phyloP scores from a whole-genome alignment of 2,797 vertebrate genomes.

The Falco columbarius region DNA sequence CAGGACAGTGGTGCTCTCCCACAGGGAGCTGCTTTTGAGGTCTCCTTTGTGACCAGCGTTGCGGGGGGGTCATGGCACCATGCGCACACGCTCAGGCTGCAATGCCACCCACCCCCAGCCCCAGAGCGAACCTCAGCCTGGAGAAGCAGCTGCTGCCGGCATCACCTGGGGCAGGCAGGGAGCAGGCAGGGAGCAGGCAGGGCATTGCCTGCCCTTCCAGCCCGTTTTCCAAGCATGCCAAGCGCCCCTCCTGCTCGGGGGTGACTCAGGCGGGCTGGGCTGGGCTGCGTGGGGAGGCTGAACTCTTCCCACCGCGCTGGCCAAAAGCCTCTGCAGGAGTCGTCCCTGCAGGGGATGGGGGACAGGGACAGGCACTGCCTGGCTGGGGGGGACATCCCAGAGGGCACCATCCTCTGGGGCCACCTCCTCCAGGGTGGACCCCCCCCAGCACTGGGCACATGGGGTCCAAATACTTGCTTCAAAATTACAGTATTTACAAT shows the following conservation, averaged over 20 bases:
- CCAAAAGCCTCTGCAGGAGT: constrained; percentile 1
- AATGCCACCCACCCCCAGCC: not conserved
- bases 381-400: not conserved
- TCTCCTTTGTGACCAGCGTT: not conserved
- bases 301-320: not conserved
- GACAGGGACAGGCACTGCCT: not conserved
- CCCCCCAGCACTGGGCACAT: not conserved
- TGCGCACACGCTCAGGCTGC: rapidly evolving
- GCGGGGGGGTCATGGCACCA: rapidly evolving
- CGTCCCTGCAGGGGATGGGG: not conserved
- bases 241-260: not conserved
- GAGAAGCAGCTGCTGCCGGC: rapidly evolving
- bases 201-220: not conserved
- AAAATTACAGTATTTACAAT: rapidly evolving
- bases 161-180: not conserved
- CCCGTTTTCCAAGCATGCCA: not conserved
- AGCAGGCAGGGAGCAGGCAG: not conserved
- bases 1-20: not conserved
- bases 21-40: not conserved
- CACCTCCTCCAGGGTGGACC: not conserved
- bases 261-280: not conserved
- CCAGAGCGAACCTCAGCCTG: not conserved
- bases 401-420: not conserved
- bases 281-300: not conserved
- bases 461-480: not conserved